These are phyloP conservation scores for Polyommatus iphigenia DNA, from an alignment of 2,888 invertebrate species.

Conservation along the genomic window DNA sequence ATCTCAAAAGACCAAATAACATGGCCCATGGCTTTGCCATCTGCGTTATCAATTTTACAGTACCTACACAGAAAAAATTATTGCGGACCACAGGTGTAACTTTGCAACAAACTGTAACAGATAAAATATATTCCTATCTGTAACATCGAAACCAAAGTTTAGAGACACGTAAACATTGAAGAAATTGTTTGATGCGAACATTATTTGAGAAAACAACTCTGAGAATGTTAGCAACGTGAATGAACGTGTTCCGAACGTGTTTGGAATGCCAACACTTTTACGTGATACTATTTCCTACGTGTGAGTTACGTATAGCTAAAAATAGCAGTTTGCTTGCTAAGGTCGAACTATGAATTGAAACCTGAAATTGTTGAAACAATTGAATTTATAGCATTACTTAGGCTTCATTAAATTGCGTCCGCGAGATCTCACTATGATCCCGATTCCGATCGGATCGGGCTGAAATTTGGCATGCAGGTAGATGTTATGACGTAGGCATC, in stretches of 20 bases:
- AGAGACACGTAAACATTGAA: not conserved
- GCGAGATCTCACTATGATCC: no score
- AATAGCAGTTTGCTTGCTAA: not conserved
- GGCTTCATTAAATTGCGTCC: no score
- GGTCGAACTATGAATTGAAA: not conserved
- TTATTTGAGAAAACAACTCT: slow-evolving; percentile 3
- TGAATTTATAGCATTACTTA: no score
- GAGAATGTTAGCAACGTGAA: slow-evolving; percentile 2
- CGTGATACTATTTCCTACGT: slow-evolving; percentile 2
- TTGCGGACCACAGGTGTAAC: no score
- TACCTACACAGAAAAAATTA: no score
- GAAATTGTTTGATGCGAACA: not conserved
- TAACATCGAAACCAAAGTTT: not conserved
- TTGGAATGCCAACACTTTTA: not conserved
- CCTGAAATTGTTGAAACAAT: not conserved
- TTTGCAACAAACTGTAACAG: no score
- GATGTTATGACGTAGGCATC: no score
- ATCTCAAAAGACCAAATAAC: no score
- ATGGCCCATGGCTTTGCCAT: no score
- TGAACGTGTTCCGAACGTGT: slow-evolving; percentile 13
- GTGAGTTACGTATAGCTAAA: not conserved
- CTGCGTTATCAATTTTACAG: no score
- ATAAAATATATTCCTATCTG: not conserved
- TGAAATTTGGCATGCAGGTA: no score
- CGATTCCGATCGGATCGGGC: no score